phyloP scores from a whole-genome alignment of 2,888 invertebrate genomes.

The Platerodrilus igneus region DNA sequence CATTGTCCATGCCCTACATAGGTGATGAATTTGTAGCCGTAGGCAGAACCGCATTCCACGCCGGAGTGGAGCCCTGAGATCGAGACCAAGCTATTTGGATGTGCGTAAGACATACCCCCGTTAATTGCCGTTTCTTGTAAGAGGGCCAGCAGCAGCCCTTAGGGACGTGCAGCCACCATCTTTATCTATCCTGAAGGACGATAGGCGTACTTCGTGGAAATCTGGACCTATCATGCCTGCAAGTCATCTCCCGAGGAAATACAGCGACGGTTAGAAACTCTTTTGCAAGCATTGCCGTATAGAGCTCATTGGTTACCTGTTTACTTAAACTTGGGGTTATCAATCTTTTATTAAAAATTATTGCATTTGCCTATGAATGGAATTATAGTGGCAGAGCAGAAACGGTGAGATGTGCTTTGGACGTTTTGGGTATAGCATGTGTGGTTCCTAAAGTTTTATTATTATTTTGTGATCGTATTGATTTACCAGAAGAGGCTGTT shows the following conservation, averaged over 20 bases:
- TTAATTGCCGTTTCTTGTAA: no score
- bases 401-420: constrained; percentile 75
- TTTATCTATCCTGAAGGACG: no score
- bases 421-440: constrained; percentile 86
- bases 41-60: no score
- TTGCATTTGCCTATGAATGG: constrained; percentile 89
- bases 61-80: no score
- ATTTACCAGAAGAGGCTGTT: constrained; percentile 70
- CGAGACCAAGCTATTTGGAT: no score
- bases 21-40: no score
- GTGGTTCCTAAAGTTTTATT: constrained; percentile 76
- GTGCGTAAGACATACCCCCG: no score
- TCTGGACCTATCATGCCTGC: constrained; percentile 55
- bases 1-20: no score
- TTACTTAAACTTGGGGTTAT: constrained; percentile 80
- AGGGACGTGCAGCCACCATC: no score
- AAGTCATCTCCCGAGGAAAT: constrained; percentile 74
- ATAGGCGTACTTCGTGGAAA: no score
- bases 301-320: constrained; percentile 85
- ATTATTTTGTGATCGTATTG: constrained; percentile 69
- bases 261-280: constrained; percentile 76
- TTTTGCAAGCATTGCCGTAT: constrained; percentile 71
- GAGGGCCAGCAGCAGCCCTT: no score
- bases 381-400: constrained; percentile 84
- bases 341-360: constrained; percentile 74